phyloP scores from a whole-genome alignment of 2,113 vertebrate genomes.

The Bufo bufo region DNA sequence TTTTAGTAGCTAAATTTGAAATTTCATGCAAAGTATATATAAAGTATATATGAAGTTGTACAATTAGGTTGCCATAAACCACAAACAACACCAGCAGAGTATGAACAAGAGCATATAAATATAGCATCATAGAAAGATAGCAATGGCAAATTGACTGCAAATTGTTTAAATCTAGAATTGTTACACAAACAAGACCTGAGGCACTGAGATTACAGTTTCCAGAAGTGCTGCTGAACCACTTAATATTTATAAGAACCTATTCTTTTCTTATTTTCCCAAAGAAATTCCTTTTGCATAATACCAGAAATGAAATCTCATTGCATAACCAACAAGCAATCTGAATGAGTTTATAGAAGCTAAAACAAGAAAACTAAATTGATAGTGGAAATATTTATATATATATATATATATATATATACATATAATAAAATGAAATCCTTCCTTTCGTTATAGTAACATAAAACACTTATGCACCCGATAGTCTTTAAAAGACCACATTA shows the following conservation, averaged over 20 bases:
- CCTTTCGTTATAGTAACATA: no score
- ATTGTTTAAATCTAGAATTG: constrained; percentile 49
- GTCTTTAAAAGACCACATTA: no score
- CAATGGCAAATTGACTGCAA: constrained; percentile 41
- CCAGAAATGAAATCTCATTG: constrained; percentile 47
- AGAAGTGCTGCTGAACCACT: constrained; percentile 33
- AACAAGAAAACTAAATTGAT: constrained; percentile 18
- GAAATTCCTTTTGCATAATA: constrained; percentile 46
- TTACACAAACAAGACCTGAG: constrained; percentile 35
- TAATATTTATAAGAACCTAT: constrained; percentile 55
- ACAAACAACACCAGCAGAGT: constrained; percentile 3
- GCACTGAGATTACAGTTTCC: constrained; percentile 39
- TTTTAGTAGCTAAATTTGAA: background rate
- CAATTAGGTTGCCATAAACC: background rate
- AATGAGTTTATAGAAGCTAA: background rate
- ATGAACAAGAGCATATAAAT: constrained; percentile 41
- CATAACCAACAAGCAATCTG: constrained; percentile 32
- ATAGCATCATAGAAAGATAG: constrained; percentile 39
- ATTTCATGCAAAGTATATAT: background rate
- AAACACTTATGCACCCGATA: no score
- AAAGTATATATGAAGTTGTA: background rate
- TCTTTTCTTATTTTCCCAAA: constrained; percentile 39
- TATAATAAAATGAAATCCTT: no score
- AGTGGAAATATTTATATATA: background rate
- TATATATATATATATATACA: background rate